These are phyloP conservation scores for Autographa pulchrina DNA, from an alignment of 2,888 invertebrate species.

Conservation along the genomic window DNA sequence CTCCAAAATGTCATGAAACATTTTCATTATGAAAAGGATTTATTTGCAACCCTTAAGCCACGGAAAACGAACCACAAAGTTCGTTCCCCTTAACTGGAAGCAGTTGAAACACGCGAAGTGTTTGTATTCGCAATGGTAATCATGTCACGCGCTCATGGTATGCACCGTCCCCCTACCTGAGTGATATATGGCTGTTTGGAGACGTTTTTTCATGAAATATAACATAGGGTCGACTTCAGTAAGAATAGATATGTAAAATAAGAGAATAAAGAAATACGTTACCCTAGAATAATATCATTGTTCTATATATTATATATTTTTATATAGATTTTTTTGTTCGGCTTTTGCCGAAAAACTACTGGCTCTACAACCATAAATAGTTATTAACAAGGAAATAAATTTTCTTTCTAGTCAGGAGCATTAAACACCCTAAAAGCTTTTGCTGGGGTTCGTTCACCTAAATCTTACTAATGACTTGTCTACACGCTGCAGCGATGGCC, in stretches of 20 bases:
- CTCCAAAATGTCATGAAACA: neutral
- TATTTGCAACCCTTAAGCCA: neutral
- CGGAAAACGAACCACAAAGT: slow-evolving; percentile 14
- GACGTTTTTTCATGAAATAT: neutral
- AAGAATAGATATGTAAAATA: neutral
- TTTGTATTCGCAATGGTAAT: slow-evolving; percentile 39
- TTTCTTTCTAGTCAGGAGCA: too few relatives aligned
- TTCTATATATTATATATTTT: too few relatives aligned
- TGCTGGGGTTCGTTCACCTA: too few relatives aligned
- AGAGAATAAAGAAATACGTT: too few relatives aligned
- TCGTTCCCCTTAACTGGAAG: slow-evolving; percentile 18
- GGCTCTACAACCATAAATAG: too few relatives aligned
- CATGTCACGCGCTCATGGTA: slow-evolving; percentile 25
- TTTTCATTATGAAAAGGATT: neutral
- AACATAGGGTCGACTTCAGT: neutral
- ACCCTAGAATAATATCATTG: too few relatives aligned
- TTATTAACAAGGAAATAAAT: too few relatives aligned
- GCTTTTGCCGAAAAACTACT: too few relatives aligned
- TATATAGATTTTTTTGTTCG: too few relatives aligned
- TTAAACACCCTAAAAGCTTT: too few relatives aligned
- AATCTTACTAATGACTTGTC: too few relatives aligned
- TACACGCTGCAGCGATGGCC: too few relatives aligned
- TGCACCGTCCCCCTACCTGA: slow-evolving; percentile 22
- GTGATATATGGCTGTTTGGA: slow-evolving; percentile 19
- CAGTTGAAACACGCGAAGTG: slow-evolving; percentile 33